phyloP scores from a whole-genome alignment of 2,888 invertebrate species.

The Ligdia adustata region DNA sequence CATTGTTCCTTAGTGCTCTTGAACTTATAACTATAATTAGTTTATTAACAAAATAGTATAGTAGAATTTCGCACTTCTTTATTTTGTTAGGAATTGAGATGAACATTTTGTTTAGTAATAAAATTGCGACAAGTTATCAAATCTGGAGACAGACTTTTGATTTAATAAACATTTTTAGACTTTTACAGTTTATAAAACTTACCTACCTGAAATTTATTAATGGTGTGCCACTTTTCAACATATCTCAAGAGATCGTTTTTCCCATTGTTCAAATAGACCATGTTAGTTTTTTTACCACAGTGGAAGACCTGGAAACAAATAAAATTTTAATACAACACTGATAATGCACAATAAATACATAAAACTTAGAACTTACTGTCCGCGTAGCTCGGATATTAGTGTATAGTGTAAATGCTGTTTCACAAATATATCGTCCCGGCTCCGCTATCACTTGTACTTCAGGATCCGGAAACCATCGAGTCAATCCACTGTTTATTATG shows the following conservation, averaged over 20 bases:
- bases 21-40: no score
- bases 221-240: constrained; percentile 9
- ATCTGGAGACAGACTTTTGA: no score
- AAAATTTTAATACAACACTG: background rate
- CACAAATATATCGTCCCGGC: constrained; percentile 50
- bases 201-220: constrained; percentile 14
- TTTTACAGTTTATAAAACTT: no score
- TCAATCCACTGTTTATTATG: constrained; percentile 42
- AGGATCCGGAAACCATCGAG: constrained; percentile 47
- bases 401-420: constrained; percentile 43
- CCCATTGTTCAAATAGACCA: constrained; percentile 9
- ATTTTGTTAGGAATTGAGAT: no score
- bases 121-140: no score
- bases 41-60: no score
- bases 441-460: constrained; percentile 49
- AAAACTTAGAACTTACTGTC: constrained; percentile 33
- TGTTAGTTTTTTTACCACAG: background rate
- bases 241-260: background rate
- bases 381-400: constrained; percentile 44
- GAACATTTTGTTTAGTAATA: no score
- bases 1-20: no score
- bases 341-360: background rate
- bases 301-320: constrained; percentile 2
- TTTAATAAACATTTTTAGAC: no score
- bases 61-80: no score